These are phyloP conservation scores for Tokudaia muenninki DNA, from an alignment of 2,797 vertebrate genomes.

Conservation along the genomic window DNA sequence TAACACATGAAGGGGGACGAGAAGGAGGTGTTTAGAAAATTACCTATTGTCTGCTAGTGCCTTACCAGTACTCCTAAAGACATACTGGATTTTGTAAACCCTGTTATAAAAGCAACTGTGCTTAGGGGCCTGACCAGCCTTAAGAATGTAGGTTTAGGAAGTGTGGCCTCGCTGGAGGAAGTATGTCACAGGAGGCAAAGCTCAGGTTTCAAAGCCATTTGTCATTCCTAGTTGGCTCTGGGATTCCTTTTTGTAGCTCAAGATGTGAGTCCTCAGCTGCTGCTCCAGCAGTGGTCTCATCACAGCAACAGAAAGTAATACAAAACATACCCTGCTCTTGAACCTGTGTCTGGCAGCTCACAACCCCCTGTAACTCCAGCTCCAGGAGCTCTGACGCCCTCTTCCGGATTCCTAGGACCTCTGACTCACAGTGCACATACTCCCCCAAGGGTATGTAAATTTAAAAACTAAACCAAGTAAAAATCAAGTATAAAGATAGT, in stretches of 20 bases:
- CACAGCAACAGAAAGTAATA: not conserved
- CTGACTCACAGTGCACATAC: not conserved
- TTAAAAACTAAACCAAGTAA: not conserved
- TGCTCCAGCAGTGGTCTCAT: not conserved
- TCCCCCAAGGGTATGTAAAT: not conserved
- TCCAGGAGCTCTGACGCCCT: not conserved
- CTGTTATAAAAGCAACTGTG: constrained; percentile 8
- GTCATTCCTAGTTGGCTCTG: not conserved
- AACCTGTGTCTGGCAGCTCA: no score
- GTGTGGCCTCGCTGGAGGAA: not conserved
- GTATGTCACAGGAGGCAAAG: not conserved
- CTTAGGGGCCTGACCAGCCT: not conserved
- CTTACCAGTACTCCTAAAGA: not conserved
- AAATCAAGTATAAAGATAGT: not conserved
- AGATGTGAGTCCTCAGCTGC: not conserved
- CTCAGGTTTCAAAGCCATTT: not conserved
- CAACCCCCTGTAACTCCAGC: no score
- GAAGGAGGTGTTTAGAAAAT: not conserved
- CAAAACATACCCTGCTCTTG: not conserved
- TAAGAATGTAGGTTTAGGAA: not conserved
- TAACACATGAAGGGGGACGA: not conserved
- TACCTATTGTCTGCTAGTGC: not conserved
- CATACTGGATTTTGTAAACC: not conserved
- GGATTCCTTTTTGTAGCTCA: not conserved
- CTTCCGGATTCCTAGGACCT: not conserved